phyloP scores from a whole-genome alignment of 2,888 invertebrate genomes.

The Cryptophagus acutangulus region DNA sequence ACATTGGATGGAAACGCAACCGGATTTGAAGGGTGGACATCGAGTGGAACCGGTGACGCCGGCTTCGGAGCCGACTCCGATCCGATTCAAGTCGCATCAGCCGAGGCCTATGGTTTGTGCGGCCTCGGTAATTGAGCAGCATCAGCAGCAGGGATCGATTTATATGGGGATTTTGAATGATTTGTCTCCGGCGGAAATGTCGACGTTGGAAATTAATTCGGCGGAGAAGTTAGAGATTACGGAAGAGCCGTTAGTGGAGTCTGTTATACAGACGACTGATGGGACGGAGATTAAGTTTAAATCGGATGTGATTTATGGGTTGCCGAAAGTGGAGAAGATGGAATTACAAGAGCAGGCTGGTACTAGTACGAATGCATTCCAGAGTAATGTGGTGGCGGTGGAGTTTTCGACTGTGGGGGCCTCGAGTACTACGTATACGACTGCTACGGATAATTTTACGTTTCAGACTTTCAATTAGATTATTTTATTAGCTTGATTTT shows the following conservation, averaged over 20 bases:
- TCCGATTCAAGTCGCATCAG: slow-evolving; percentile 45
- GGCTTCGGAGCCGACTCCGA: slow-evolving; percentile 42
- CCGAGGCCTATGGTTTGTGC: too few relatives aligned
- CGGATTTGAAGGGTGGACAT: slow-evolving; percentile 47
- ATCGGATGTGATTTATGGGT: not conserved
- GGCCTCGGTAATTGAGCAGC: too few relatives aligned
- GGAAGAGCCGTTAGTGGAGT: not conserved
- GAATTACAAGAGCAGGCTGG: too few relatives aligned
- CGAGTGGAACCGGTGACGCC: slow-evolving; percentile 46
- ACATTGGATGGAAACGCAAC: slow-evolving; percentile 52
- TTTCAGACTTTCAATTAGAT: not conserved
- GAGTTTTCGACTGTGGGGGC: not conserved
- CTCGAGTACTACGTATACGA: not conserved
- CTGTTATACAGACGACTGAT: not conserved
- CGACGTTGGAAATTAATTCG: not conserved
- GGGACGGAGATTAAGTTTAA: not conserved
- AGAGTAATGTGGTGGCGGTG: not conserved
- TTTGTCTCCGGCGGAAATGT: too few relatives aligned
- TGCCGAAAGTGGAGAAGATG: slow-evolving; percentile 2
- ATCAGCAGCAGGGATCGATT: too few relatives aligned
- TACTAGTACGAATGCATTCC: not conserved
- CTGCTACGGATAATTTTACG: slow-evolving; percentile 1
- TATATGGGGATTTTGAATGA: not conserved
- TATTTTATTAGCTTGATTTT: not conserved
- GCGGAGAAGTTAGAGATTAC: not conserved